Evolutionary conservation across 2,888 invertebrate species (phyloP).

Genomic region (Rhodophaea formosa): DNA sequence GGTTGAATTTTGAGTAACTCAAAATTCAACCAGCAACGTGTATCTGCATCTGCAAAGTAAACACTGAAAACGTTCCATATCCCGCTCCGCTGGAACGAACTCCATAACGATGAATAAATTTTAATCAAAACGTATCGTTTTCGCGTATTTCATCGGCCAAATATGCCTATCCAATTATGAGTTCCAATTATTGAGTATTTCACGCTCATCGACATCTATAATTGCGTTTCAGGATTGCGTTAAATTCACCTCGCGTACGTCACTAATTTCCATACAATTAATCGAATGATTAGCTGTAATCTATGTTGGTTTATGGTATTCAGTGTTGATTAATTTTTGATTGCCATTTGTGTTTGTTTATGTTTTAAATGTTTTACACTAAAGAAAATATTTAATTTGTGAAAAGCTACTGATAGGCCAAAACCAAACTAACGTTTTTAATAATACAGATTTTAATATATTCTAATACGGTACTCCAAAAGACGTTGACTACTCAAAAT

Average conservation of each 20-base stretch:
- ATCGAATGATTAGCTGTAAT: conserved; percentile 68
- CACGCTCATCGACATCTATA: conserved; percentile 71
- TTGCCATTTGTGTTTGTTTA: neutral
- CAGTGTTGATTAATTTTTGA: neutral
- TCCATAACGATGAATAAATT: conserved; percentile 19
- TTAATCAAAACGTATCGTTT: conserved; percentile 27
- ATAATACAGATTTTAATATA: neutral
- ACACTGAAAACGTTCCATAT: conserved; percentile 3
- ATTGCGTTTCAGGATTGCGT: conserved; percentile 74
- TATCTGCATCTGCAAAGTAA: neutral
- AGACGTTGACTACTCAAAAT: neutral
- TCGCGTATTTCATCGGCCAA: conserved; percentile 19
- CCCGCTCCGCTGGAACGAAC: conserved; percentile 5
- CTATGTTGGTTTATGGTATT: conserved; percentile 46
- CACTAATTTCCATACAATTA: conserved; percentile 73
- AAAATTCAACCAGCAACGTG: neutral
- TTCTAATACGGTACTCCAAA: neutral
- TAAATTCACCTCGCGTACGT: conserved; percentile 64
- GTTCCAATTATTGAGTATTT: conserved; percentile 72
- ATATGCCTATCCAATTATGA: conserved; percentile 42
- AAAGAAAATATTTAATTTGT: too few species aligned
- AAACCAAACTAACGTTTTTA: too few species aligned
- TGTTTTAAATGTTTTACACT: neutral
- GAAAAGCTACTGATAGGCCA: too few species aligned
- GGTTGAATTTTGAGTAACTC: neutral